These are phyloP conservation scores for Hyles lineata DNA, from an alignment of 2,888 invertebrate species.

Conservation along the genomic window DNA sequence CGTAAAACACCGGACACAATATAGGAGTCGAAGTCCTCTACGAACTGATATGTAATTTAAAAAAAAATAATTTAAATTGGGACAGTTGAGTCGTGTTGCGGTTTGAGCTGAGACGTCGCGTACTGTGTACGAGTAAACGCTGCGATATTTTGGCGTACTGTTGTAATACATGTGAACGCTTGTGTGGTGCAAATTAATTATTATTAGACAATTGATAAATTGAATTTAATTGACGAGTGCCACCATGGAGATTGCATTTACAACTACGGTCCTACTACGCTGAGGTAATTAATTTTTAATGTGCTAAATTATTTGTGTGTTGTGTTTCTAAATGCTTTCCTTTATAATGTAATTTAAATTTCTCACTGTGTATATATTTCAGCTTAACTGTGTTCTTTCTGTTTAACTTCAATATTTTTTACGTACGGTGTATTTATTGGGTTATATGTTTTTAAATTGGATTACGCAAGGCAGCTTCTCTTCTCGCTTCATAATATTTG, in stretches of 20 bases:
- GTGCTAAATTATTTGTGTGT: background rate
- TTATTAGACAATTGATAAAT: constrained; percentile 56
- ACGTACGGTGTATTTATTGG: background rate
- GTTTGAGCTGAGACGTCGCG: constrained; percentile 52
- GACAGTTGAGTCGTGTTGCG: constrained; percentile 58
- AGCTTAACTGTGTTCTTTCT: background rate
- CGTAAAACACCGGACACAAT: constrained; percentile 62
- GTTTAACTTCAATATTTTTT: background rate
- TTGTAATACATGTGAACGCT: constrained; percentile 61
- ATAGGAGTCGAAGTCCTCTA: constrained; percentile 60
- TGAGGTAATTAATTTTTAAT: constrained; percentile 53
- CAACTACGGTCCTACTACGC: constrained; percentile 40
- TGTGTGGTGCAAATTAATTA: constrained; percentile 67
- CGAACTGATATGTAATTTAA: constrained; percentile 58
- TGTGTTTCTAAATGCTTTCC: background rate
- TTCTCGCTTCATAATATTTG: background rate
- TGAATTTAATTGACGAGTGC: constrained; percentile 47
- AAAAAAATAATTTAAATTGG: constrained; percentile 58
- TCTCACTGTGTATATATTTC: background rate
- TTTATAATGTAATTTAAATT: background rate
- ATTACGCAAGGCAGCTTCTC: constrained; percentile 15
- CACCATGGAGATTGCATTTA: constrained; percentile 65
- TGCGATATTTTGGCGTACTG: constrained; percentile 49
- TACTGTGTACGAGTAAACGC: constrained; percentile 53
- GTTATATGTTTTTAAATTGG: constrained; percentile 9